Base-by-base conservation (phyloP, 2,113 vertebrate species). In the Terrapene triunguis region DNA sequence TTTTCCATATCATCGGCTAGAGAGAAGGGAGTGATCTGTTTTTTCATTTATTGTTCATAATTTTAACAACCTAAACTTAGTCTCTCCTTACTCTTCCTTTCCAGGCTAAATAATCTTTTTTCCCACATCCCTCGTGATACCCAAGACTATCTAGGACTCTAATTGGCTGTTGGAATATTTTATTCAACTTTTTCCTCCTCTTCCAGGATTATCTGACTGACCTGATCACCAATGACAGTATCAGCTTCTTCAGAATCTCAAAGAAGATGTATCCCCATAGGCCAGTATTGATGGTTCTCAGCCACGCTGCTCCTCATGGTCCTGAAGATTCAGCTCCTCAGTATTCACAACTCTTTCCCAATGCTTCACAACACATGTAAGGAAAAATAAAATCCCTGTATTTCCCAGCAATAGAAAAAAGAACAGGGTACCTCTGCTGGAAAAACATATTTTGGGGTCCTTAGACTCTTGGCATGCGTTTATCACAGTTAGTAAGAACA, bases 331-430 rank as follows among this genome's bases (percentile, higher is more conserved):
- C 99, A 0, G 99, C 99, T 14, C 99, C 99, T 12, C 99, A 99
- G 92, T 99, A 99, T 97, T 99, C 99, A 13, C 89, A 98, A 2
- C 98, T 99, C 92, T 99, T 99, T 97, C 98, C 99, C 95, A 99
- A 99, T 25, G 99, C 99, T 1, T 99, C 99, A 1, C 99, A 99
- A 95, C 99, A 99, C 98, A 99, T 99, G 99, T 99, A 98, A 99
- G 99, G 82, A 85, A 80, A 94, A 88, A 10, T 22, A 91, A 91
- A 38, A 29, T 35, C 42, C 53, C 94, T 95, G 92, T 17, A 22
- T 94, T 96, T 96, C 51, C 84, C 95, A 47, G 55, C 90, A 83
- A 55, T 85, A 80, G 47, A 82, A 35, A 80, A 80, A 92, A 91
- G 35, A 83, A 32, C 47, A 80, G 59, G 62, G 42, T 94, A 65